These are phyloP conservation scores for Lysandra coridon DNA, from an alignment of 2,888 invertebrate species.

Conservation along the genomic window DNA sequence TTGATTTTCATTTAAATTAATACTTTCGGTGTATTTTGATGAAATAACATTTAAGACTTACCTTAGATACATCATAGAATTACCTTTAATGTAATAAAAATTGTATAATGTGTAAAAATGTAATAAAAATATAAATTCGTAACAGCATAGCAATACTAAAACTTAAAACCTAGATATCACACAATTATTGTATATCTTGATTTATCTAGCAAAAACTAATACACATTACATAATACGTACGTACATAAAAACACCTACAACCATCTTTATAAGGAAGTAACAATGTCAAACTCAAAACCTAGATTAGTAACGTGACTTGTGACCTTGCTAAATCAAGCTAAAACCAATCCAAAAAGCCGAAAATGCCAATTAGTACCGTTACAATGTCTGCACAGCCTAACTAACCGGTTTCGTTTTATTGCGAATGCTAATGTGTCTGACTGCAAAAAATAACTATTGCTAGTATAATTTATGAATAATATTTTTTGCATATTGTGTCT, in stretches of 20 bases:
- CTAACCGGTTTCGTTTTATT: conserved; percentile 43
- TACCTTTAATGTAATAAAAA: too few relatives aligned
- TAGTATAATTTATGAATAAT: conserved; percentile 31
- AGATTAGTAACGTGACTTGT: not conserved
- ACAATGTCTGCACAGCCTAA: conserved; percentile 41
- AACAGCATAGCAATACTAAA: too few relatives aligned
- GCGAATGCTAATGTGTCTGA: conserved; percentile 42
- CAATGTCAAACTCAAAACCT: not conserved
- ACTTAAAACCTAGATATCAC: too few relatives aligned
- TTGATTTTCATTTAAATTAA: too few relatives aligned
- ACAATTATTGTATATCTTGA: too few relatives aligned
- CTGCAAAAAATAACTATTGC: conserved; percentile 24
- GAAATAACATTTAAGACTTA: too few relatives aligned
- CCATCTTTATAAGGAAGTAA: not conserved
- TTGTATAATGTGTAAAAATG: too few relatives aligned
- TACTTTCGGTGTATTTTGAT: too few relatives aligned
- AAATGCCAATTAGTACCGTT: conserved; percentile 30
- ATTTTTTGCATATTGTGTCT: conserved; percentile 28
- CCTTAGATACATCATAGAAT: too few relatives aligned
- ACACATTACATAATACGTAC: too few relatives aligned
- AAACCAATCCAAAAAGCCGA: conserved; percentile 27
- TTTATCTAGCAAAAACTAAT: not conserved
- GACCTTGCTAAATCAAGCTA: conserved; percentile 11
- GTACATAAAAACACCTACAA: not conserved
- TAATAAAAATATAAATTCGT: too few relatives aligned